These are phyloP conservation scores for Daktulosphaira vitifoliae DNA, from an alignment of 1,140 invertebrate genomes.

Conservation along the genomic window DNA sequence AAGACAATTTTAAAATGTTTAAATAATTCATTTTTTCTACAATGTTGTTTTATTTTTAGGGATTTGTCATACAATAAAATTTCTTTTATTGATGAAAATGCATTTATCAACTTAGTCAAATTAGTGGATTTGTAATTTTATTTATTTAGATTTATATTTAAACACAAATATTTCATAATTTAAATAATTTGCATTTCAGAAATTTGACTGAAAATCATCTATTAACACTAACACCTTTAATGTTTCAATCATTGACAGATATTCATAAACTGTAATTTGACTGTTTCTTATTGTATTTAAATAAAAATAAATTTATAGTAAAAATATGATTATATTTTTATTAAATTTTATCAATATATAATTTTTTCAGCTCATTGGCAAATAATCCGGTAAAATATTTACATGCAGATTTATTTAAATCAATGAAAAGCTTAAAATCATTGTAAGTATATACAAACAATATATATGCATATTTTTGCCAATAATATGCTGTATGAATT, in stretches of 20 bases:
- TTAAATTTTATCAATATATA: too few relatives aligned
- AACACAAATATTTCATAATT: too few relatives aligned
- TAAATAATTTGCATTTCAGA: constrained; percentile 5
- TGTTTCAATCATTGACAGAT: not conserved
- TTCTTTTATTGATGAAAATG: not conserved
- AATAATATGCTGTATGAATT: too few relatives aligned
- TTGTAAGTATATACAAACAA: constrained; percentile 16
- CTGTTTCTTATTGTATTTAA: too few relatives aligned
- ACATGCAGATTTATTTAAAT: not conserved
- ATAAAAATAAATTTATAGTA: too few relatives aligned
- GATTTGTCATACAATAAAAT: constrained; percentile 4
- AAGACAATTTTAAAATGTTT: not conserved
- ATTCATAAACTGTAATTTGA: constrained; percentile 20
- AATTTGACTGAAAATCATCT: not conserved
- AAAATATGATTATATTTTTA: too few relatives aligned
- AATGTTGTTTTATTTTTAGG: not conserved
- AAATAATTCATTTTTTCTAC: not conserved
- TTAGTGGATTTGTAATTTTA: not conserved
- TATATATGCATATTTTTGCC: not conserved
- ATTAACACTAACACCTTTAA: not conserved
- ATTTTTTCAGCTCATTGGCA: not conserved
- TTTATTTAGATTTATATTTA: not conserved
- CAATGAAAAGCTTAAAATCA: not conserved
- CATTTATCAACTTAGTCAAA: not conserved
- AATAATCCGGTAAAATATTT: constrained; percentile 8